Evolutionary conservation across 2,113 vertebrate species (phyloP).

Genomic region (Tor tambroides): DNA sequence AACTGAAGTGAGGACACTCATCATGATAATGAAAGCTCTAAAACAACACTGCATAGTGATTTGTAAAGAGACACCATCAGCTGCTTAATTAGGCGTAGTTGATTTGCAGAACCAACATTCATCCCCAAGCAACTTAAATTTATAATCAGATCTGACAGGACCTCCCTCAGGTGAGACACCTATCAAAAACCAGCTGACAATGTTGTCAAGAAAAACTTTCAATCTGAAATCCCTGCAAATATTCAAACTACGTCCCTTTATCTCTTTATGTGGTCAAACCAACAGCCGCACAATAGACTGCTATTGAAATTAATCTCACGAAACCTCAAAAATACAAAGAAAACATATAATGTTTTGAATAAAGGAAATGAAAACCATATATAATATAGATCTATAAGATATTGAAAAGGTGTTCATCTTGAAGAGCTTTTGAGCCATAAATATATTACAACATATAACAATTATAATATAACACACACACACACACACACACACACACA

Average conservation of each 20-base stretch:
- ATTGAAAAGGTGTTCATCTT: too few relatives aligned
- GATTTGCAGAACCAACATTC: background rate
- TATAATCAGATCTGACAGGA: background rate
- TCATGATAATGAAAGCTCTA: background rate
- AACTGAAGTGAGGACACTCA: background rate
- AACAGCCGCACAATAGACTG: background rate
- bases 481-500: too few relatives aligned
- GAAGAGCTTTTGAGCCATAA: too few relatives aligned
- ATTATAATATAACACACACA: too few relatives aligned
- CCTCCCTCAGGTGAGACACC: background rate
- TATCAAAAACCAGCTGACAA: background rate
- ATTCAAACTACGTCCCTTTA: background rate
- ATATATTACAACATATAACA: too few relatives aligned
- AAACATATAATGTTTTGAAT: too few relatives aligned
- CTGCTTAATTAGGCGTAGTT: background rate
- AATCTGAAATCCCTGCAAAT: background rate
- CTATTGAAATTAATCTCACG: background rate
- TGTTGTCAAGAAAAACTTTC: background rate
- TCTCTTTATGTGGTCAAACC: background rate
- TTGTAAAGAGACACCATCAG: background rate
- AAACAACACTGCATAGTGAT: background rate
- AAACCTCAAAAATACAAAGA: background rate
- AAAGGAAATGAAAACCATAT: too few relatives aligned
- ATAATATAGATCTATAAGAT: too few relatives aligned
- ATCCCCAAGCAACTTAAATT: background rate